Conservation (phyloP, 1,140 invertebrate genomes). For the Trypoxylus dichotomus region DNA sequence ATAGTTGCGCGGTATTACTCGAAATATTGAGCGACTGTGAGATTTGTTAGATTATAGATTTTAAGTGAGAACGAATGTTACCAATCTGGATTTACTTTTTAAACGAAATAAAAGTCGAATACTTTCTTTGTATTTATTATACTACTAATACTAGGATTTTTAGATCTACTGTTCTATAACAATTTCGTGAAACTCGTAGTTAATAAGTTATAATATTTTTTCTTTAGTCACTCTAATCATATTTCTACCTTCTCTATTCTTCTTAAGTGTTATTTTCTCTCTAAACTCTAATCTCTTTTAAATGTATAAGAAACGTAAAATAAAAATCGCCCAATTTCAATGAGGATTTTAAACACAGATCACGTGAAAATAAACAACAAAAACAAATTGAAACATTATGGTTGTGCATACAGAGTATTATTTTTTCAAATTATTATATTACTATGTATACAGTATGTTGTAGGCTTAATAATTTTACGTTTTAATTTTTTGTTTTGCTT, state of each 20-base stretch:
- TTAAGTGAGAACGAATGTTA: slow-evolving; percentile 47
- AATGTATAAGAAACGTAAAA: neutral
- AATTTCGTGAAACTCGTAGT: slow-evolving; percentile 12
- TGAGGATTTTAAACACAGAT: neutral
- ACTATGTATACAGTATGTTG: slow-evolving; percentile 29
- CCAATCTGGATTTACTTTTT: slow-evolving; percentile 39
- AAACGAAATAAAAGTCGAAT: slow-evolving; percentile 21
- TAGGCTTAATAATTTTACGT: slow-evolving; percentile 30
- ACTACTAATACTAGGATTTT: neutral
- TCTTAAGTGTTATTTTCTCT: neutral
- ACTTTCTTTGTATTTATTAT: slow-evolving; percentile 38
- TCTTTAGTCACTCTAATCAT: slow-evolving; percentile 30
- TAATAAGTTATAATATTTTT: slow-evolving; percentile 31
- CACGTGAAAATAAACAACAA: neutral
- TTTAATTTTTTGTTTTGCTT: slow-evolving; percentile 29
- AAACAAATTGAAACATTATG: slow-evolving; percentile 34
- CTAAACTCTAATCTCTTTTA: neutral
- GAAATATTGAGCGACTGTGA: slow-evolving; percentile 35
- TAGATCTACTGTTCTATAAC: neutral
- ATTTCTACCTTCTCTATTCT: neutral
- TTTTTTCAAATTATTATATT: slow-evolving; percentile 33
- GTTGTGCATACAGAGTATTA: slow-evolving; percentile 44
- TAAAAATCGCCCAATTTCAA: slow-evolving; percentile 14
- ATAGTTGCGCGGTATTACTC: slow-evolving; percentile 33
- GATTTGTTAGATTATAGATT: slow-evolving; percentile 34